Evolutionary conservation across 2,797 vertebrate species (phyloP).

Genomic region (Protosalanx chinensis): DNA sequence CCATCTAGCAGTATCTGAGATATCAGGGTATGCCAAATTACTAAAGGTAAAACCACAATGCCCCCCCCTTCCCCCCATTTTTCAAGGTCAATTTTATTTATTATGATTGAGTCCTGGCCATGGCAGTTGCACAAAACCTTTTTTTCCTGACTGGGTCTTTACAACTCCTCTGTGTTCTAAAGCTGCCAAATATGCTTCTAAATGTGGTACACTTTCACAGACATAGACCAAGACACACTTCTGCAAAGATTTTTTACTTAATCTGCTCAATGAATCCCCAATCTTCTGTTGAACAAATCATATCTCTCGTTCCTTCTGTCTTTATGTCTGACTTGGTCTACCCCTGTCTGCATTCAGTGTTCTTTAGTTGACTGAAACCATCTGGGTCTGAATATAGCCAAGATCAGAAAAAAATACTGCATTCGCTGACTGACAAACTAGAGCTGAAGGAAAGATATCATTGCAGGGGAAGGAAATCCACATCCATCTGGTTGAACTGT

Average conservation of each 20-base stretch:
- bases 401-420: constrained; percentile 38
- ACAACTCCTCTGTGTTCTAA: constrained; percentile 52
- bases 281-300: constrained; percentile 28
- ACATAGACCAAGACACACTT: neutral
- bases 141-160: constrained; percentile 50
- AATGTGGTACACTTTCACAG: constrained; percentile 31
- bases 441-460: constrained; percentile 67
- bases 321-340: neutral
- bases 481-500: constrained; percentile 68
- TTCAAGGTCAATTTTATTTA: constrained; percentile 65
- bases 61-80: constrained; percentile 28
- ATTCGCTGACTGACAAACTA: constrained; percentile 63
- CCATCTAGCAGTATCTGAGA: constrained; percentile 30
- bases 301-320: constrained; percentile 13
- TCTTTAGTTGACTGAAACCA: constrained; percentile 65
- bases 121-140: constrained; percentile 59
- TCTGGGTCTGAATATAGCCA: constrained; percentile 67
- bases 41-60: constrained; percentile 56
- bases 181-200: constrained; percentile 58
- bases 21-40: constrained; percentile 42
- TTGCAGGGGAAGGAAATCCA: constrained; percentile 71
- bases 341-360: constrained; percentile 26
- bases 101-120: constrained; percentile 55
- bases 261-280: neutral
- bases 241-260: constrained; percentile 13